phyloP scores from a whole-genome alignment of 1,140 invertebrate genomes.

The Euwallacea similis region DNA sequence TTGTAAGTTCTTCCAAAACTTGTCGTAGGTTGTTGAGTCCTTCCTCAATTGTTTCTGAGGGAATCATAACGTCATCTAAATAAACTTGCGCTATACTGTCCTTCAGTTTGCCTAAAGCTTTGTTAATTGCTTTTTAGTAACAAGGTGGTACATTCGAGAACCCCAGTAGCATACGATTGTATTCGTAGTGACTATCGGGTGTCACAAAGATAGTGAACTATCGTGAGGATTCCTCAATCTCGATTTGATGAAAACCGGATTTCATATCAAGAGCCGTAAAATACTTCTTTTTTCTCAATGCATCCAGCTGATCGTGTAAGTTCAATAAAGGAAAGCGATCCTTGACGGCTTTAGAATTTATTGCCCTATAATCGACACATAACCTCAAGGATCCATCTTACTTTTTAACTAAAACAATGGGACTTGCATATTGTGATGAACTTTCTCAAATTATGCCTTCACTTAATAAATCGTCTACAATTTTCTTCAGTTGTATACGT shows the following conservation, averaged over 20 bases:
- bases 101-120: conserved; percentile 40
- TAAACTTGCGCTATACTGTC: conserved; percentile 40
- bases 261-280: conserved; percentile 41
- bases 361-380: conserved; percentile 56
- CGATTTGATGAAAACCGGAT: conserved; percentile 40
- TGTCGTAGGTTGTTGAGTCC: conserved; percentile 36
- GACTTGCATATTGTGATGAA: conserved; percentile 51
- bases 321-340: conserved; percentile 45
- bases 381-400: conserved; percentile 52
- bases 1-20: conserved; percentile 34
- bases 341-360: conserved; percentile 54
- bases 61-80: conserved; percentile 43
- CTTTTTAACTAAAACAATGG: conserved; percentile 55
- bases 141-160: conserved; percentile 41
- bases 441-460: conserved; percentile 51
- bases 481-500: conserved; percentile 34
- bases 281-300: conserved; percentile 30
- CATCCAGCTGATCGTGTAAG: conserved; percentile 42
- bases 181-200: conserved; percentile 24
- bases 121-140: conserved; percentile 42
- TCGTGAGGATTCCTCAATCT: conserved; percentile 30
- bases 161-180: conserved; percentile 45
- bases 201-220: conserved; percentile 48
- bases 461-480: conserved; percentile 49
- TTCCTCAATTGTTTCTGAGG: conserved; percentile 51